Percentiles rank a stretch among this genome's conserved stretches.
Evolutionary conservation across 2,888 invertebrate genomes (phyloP).

Genomic region (Imbricaverruca yamaguchii): DNA sequence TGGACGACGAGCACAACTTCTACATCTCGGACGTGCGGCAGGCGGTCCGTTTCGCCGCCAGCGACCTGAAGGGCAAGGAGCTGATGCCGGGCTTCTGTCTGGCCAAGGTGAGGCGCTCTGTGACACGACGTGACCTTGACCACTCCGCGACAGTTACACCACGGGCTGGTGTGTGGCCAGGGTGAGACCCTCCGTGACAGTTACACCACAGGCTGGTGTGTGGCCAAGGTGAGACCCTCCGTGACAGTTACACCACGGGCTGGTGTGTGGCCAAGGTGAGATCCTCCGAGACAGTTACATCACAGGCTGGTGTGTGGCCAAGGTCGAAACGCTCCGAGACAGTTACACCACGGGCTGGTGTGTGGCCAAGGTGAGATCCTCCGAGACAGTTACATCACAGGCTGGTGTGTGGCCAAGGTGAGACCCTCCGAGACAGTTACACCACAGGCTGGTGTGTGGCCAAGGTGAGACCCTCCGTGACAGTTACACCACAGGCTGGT

Average conservation of each 20-base stretch:
- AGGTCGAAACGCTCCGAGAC: too few relatives aligned
- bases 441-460: constrained; percentile 57
- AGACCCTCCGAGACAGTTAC: background rate
- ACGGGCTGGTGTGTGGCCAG: too few relatives aligned
- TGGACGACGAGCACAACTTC: constrained; percentile 72
- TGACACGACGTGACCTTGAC: background rate
- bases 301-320: too few relatives aligned
- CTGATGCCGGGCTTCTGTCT: constrained; percentile 86
- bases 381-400: too few relatives aligned
- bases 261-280: constrained; percentile 80
- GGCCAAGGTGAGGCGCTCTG: constrained; percentile 57
- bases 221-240: too few relatives aligned
- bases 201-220: too few relatives aligned
- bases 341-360: constrained; percentile 65
- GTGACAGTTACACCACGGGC: constrained; percentile 49
- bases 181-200: too few relatives aligned
- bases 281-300: too few relatives aligned
- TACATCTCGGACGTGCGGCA: constrained; percentile 85
- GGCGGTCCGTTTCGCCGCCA: constrained; percentile 81
- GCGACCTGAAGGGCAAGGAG: constrained; percentile 65
- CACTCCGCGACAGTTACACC: too few relatives aligned
- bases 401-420: constrained; percentile 71
- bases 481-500: too few relatives aligned
- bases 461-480: constrained; percentile 50
- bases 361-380: constrained; percentile 61